Conservation (phyloP, 2,113 vertebrate species). For the Lucifuga dentata region DNA sequence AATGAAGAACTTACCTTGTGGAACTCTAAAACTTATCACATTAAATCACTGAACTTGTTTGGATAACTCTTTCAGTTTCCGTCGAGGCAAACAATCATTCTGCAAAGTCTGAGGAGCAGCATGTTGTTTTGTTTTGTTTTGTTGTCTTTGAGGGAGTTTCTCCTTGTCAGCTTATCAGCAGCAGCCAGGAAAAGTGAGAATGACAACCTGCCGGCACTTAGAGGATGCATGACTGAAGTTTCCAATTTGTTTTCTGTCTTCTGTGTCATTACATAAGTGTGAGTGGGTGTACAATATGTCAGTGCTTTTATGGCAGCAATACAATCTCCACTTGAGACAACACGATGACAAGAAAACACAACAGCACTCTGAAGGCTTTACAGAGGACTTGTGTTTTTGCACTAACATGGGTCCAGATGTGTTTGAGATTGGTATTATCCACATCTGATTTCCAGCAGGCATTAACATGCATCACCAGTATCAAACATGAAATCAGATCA, state of each 20-base stretch:
- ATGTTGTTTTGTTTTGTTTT: too few relatives aligned
- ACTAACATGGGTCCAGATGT: background rate
- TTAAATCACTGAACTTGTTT: too few relatives aligned
- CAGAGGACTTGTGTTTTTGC: constrained; percentile 2
- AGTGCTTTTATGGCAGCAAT: background rate
- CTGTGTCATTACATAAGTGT: background rate
- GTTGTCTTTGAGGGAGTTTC: too few relatives aligned
- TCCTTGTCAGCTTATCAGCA: constrained; percentile 28
- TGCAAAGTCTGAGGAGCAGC: too few relatives aligned
- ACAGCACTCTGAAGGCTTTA: background rate
- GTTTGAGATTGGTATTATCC: background rate
- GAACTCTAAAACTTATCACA: too few relatives aligned
- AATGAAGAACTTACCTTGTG: too few relatives aligned
- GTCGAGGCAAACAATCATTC: too few relatives aligned
- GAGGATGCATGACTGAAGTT: constrained; percentile 28
- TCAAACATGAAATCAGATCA: constrained; percentile 27
- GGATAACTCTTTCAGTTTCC: too few relatives aligned
- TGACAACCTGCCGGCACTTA: constrained; percentile 18
- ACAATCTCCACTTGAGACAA: background rate
- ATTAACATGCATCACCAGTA: constrained; percentile 21
- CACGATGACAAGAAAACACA: constrained; percentile 10
- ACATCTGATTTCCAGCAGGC: constrained; percentile 14
- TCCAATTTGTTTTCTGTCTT: constrained; percentile 33
- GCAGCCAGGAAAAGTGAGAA: constrained; percentile 6
- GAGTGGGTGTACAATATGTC: constrained; percentile 3